These are phyloP conservation scores for Diorhabda carinulata DNA, from an alignment of 1,140 invertebrate species.

Conservation along the genomic window DNA sequence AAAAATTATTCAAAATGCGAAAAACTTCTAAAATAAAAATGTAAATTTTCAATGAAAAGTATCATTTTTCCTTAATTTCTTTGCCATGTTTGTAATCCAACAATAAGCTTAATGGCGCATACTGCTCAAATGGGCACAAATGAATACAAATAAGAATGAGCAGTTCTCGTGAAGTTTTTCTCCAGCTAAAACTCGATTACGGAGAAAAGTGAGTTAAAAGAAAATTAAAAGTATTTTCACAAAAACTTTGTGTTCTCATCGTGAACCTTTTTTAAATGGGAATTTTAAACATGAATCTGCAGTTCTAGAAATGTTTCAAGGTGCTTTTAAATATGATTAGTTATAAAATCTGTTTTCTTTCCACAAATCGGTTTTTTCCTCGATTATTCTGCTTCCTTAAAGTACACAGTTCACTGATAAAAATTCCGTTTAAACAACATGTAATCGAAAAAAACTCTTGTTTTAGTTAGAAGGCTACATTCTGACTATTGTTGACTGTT, in stretches of 20 bases:
- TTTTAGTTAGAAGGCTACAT: too few species aligned
- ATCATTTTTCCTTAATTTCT: constrained; percentile 11
- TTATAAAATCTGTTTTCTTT: too few species aligned
- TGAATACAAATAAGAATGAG: constrained; percentile 22
- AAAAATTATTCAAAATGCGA: not conserved
- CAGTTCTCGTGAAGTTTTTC: constrained; percentile 24
- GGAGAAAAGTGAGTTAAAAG: constrained; percentile 23
- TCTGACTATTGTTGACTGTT: too few species aligned
- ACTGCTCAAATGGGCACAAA: constrained; percentile 19
- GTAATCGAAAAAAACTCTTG: too few species aligned
- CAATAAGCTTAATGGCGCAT: constrained; percentile 24
- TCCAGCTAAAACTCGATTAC: constrained; percentile 25
- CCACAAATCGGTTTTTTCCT: too few species aligned
- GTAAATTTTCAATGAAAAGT: constrained; percentile 8
- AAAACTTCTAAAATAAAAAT: not conserved
- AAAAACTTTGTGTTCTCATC: constrained; percentile 24
- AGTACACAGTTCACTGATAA: too few species aligned
- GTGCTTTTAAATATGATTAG: too few species aligned
- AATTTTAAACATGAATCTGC: constrained; percentile 17
- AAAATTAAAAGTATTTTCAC: constrained; percentile 29
- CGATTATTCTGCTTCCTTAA: too few species aligned
- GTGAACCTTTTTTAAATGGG: constrained; percentile 14
- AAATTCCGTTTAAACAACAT: too few species aligned
- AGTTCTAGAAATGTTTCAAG: not conserved
- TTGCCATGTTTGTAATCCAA: constrained; percentile 16